Evolutionary conservation across 2,888 invertebrate species (phyloP).

Genomic region (Fragum fragum): DNA sequence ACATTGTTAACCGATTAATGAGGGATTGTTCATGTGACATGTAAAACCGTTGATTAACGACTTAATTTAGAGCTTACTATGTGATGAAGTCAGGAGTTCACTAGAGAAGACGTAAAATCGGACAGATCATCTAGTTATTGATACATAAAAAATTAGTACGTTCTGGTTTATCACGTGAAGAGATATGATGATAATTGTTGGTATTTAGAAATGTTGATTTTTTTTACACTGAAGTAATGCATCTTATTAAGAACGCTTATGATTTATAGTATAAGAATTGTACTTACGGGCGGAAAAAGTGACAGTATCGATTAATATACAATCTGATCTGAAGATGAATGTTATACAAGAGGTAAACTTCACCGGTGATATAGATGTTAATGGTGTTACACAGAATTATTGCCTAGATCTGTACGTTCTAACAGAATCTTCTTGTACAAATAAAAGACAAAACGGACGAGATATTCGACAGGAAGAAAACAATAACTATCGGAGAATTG

Average conservation of each 20-base stretch:
- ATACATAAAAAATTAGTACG: not conserved
- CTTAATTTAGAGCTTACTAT: not conserved
- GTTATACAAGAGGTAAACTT: slow-evolving; percentile 47
- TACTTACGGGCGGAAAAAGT: too few species aligned
- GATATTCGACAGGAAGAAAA: not conserved
- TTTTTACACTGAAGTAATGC: too few species aligned
- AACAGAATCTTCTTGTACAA: not conserved
- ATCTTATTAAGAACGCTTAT: too few species aligned
- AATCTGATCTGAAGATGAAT: slow-evolving; percentile 10
- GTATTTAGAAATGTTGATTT: too few species aligned
- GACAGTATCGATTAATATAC: too few species aligned
- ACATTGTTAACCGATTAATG: too few species aligned
- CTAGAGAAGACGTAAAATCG: not conserved
- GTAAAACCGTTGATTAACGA: too few species aligned
- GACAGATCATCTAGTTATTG: not conserved
- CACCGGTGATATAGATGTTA: slow-evolving; percentile 22
- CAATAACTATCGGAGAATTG: not conserved
- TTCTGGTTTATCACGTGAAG: not conserved
- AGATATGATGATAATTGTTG: not conserved
- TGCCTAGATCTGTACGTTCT: slow-evolving; percentile 56
- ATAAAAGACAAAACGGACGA: not conserved
- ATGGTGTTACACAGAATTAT: slow-evolving; percentile 31
- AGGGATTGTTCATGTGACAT: too few species aligned
- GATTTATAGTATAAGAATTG: too few species aligned
- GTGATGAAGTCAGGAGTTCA: not conserved